A percentile compares a stretch with the other conserved stretches of the same genome.
Evolutionary conservation across 2,113 vertebrate species (phyloP).

Genomic region (Engraulis encrasicolus): DNA sequence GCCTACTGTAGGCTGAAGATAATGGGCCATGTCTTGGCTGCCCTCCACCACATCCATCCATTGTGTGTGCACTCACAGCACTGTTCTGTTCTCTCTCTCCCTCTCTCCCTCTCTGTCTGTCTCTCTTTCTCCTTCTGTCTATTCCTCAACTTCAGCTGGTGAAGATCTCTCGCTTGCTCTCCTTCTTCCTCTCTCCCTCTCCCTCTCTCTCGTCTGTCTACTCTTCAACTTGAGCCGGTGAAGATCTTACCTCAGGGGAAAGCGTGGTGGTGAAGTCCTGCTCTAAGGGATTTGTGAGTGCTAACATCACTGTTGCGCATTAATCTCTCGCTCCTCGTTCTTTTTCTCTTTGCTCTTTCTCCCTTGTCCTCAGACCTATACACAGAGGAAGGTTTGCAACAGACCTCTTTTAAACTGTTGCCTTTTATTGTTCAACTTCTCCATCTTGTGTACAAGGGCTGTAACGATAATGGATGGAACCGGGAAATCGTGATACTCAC

Average conservation of each 20-base stretch:
- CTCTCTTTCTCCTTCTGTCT: not conserved
- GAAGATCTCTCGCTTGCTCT: too few species aligned
- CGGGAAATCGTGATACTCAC: too few species aligned
- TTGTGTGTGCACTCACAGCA: not conserved
- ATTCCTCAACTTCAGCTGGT: too few species aligned
- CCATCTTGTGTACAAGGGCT: not conserved
- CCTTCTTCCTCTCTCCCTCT: too few species aligned
- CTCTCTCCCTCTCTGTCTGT: not conserved
- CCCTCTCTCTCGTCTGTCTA: not conserved
- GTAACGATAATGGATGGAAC: too few species aligned
- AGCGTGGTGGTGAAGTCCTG: conserved; percentile 7
- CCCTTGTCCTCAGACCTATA: not conserved
- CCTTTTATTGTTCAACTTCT: not conserved
- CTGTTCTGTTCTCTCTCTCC: not conserved
- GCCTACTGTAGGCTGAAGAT: conserved; percentile 15
- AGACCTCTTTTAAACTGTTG: not conserved
- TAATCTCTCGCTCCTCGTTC: not conserved
- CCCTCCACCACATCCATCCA: not conserved
- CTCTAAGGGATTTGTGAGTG: not conserved
- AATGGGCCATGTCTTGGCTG: conserved; percentile 22
- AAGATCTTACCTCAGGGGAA: not conserved
- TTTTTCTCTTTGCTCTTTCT: too few species aligned
- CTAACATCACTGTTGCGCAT: not conserved
- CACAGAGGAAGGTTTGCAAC: not conserved
- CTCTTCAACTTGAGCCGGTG: not conserved